A percentile compares a stretch with the other conserved stretches of the same genome.
Conservation (phyloP, 1,140 invertebrate species). For the Caenorhabditis brenneri region DNA sequence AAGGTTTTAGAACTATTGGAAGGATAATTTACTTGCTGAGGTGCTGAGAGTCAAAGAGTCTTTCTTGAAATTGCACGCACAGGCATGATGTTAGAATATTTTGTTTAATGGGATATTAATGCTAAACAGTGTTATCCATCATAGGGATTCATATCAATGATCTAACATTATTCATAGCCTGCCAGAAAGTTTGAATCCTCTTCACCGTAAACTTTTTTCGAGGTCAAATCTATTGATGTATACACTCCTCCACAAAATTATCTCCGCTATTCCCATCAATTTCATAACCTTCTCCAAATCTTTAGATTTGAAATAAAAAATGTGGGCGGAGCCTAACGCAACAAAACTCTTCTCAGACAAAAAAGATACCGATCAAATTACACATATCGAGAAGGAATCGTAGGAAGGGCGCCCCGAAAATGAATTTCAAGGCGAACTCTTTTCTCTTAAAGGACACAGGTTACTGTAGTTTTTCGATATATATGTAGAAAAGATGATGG, state of each 20-base stretch:
- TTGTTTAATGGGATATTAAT: too few relatives aligned
- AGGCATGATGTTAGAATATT: too few relatives aligned
- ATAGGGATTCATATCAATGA: too few relatives aligned
- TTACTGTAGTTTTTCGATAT: neutral
- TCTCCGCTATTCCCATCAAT: neutral
- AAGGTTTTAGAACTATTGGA: neutral
- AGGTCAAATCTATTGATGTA: too few relatives aligned
- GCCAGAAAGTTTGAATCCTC: too few relatives aligned
- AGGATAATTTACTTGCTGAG: too few relatives aligned
- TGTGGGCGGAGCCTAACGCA: neutral
- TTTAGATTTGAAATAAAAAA: neutral
- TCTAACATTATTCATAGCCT: too few relatives aligned
- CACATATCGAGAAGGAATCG: neutral
- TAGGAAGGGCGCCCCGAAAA: neutral
- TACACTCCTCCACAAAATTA: neutral
- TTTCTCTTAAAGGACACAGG: neutral
- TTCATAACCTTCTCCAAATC: neutral
- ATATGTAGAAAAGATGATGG: neutral
- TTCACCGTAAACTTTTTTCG: too few relatives aligned
- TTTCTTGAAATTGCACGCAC: too few relatives aligned
- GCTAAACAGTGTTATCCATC: too few relatives aligned
- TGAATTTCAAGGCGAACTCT: slow-evolving; percentile 18
- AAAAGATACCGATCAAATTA: slow-evolving; percentile 40
- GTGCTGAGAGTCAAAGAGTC: too few relatives aligned
- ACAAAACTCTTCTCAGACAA: neutral